These are phyloP conservation scores for Microhierax caerulescens DNA, from an alignment of 2,797 vertebrate genomes.

Conservation along the genomic window DNA sequence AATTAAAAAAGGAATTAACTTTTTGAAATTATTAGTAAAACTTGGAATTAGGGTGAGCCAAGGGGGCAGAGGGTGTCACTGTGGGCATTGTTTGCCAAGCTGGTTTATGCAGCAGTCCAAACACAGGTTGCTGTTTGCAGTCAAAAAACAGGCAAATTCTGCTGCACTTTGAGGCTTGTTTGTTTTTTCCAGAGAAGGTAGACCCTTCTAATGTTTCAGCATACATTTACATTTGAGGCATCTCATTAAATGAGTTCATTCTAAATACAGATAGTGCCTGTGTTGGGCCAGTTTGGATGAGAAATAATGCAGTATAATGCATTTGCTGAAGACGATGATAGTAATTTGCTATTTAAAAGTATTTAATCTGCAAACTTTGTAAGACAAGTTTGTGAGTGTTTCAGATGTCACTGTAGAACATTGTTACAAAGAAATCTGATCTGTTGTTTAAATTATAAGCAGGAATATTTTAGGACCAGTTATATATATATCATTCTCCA, in stretches of 20 bases:
- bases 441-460: background rate
- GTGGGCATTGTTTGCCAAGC: background rate
- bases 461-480: background rate
- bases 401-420: background rate
- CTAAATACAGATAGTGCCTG: background rate
- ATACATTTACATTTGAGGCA: background rate
- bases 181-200: background rate
- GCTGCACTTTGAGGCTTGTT: background rate
- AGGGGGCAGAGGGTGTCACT: background rate
- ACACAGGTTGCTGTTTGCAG: background rate
- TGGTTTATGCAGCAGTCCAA: background rate
- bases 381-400: background rate
- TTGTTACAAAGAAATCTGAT: background rate
- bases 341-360: background rate
- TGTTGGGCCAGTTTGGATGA: background rate
- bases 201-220: background rate
- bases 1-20: rapidly evolving
- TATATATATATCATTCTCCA: background rate
- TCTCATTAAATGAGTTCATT: background rate
- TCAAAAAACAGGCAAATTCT: background rate
- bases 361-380: background rate
- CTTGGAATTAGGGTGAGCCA: background rate
- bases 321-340: background rate
- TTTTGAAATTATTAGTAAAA: background rate
- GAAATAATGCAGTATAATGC: background rate